These are phyloP conservation scores for Megatriorchis doriae DNA, from an alignment of 2,113 vertebrate genomes.

Conservation along the genomic window DNA sequence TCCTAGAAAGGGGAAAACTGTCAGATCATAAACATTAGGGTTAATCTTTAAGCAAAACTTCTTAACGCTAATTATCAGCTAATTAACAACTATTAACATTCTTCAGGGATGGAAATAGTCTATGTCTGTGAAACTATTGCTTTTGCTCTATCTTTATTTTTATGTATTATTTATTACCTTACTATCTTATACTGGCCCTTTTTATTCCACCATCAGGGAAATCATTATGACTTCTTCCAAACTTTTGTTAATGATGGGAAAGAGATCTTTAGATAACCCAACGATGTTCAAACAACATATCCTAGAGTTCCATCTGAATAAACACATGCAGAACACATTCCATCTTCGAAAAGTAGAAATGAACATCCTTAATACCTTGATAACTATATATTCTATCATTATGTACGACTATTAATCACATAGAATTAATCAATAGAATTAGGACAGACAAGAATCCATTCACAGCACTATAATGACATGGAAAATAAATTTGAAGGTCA, in stretches of 20 bases:
- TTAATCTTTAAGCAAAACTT: constrained; percentile 1
- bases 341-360: neutral
- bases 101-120: neutral
- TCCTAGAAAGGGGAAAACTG: neutral
- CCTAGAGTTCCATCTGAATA: neutral
- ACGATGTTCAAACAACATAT: neutral
- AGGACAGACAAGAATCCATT: neutral
- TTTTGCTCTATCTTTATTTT: constrained; percentile 12
- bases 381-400: neutral
- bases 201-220: neutral
- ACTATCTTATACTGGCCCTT: neutral
- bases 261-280: neutral
- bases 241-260: neutral
- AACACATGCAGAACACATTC: neutral
- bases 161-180: neutral
- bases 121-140: neutral
- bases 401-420: neutral
- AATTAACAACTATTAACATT: neutral
- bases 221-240: neutral
- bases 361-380: neutral
- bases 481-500: neutral
- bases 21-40: neutral
- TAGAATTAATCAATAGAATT: neutral
- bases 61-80: neutral
- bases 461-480: neutral